A percentile compares a stretch with the other conserved stretches of the same genome.
Evolutionary conservation across 1,140 invertebrate genomes (phyloP).

Genomic region (Odontomachus brunneus): DNA sequence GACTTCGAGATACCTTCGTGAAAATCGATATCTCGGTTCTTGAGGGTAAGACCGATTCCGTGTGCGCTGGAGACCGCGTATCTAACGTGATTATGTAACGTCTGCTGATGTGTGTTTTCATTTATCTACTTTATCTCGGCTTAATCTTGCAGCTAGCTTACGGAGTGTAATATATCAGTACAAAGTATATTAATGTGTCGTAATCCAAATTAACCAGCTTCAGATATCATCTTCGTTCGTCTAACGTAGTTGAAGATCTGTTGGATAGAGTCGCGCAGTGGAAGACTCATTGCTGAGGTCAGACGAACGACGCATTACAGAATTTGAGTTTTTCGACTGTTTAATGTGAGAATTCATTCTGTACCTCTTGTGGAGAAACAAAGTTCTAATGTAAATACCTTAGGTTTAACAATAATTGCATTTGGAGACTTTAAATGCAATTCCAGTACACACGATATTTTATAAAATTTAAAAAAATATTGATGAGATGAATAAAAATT

Average conservation of each 20-base stretch:
- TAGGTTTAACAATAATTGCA: too few species aligned
- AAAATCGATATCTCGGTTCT: constrained; percentile 51
- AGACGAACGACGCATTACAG: not conserved
- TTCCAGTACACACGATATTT: not conserved
- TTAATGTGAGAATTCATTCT: not conserved
- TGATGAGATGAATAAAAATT: too few species aligned
- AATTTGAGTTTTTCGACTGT: not conserved
- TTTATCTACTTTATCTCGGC: too few species aligned
- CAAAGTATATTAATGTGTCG: too few species aligned
- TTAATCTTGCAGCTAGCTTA: too few species aligned
- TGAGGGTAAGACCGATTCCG: constrained; percentile 16
- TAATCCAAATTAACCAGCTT: too few species aligned
- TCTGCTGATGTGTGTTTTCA: not conserved
- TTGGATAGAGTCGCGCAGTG: not conserved
- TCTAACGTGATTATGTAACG: not conserved
- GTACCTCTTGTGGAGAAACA: too few species aligned
- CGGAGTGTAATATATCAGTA: too few species aligned
- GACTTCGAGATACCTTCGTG: not conserved
- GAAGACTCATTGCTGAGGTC: not conserved
- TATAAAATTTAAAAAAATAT: not conserved
- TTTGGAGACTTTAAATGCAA: too few species aligned
- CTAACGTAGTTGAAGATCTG: too few species aligned
- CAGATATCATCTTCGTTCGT: too few species aligned
- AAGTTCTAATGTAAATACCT: too few species aligned
- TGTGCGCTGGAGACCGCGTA: not conserved